Evolutionary conservation across 2,888 invertebrate genomes (phyloP).

Genomic region (Orthosia gothica): DNA sequence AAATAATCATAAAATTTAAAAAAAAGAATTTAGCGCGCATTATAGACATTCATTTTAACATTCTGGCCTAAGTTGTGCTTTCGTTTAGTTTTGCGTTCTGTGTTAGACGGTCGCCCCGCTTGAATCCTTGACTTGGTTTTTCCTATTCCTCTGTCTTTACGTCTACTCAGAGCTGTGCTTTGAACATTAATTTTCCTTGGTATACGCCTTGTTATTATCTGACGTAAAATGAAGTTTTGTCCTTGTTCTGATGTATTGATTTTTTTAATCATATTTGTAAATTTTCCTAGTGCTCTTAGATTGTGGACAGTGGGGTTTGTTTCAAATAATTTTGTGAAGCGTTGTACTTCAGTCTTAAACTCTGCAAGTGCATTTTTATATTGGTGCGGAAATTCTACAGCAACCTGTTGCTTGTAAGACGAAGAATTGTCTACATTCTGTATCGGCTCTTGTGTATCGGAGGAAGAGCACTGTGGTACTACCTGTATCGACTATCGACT

Average conservation of each 20-base stretch:
- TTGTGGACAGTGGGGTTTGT: too few relatives aligned
- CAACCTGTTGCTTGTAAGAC: too few relatives aligned
- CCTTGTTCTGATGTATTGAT: neutral
- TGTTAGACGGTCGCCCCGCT: slow-evolving; percentile 1
- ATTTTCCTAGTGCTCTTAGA: too few relatives aligned
- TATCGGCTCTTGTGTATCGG: too few relatives aligned
- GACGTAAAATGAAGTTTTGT: slow-evolving; percentile 3
- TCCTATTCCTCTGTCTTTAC: slow-evolving; percentile 6
- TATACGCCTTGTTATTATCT: slow-evolving; percentile 3
- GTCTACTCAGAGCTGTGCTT: neutral
- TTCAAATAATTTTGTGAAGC: too few relatives aligned
- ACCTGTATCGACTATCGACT: too few relatives aligned
- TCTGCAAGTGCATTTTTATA: too few relatives aligned
- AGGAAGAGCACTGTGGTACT: too few relatives aligned
- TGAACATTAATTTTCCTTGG: slow-evolving; percentile 1
- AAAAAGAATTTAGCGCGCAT: neutral
- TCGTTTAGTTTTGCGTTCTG: slow-evolving; percentile 6
- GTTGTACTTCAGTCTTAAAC: too few relatives aligned
- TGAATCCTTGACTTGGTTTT: neutral
- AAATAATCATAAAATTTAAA: neutral
- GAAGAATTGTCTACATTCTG: too few relatives aligned
- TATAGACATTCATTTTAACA: neutral
- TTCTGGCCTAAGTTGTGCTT: neutral
- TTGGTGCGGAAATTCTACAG: too few relatives aligned
- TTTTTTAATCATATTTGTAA: too few relatives aligned